Conservation (phyloP, 1,140 invertebrate species). For the Hyphantria cunea region DNA sequence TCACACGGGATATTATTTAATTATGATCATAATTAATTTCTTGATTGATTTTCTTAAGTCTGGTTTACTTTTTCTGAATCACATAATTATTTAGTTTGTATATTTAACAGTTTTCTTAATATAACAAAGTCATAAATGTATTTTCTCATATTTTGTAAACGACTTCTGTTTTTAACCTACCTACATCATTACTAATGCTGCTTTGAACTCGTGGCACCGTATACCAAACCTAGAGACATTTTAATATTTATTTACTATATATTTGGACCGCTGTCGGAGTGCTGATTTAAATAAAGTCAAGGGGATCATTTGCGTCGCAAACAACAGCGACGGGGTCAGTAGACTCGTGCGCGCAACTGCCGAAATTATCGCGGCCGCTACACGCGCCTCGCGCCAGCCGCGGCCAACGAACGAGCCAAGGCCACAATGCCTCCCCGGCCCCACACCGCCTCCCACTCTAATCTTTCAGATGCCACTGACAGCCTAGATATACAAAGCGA, state of each 20-base stretch:
- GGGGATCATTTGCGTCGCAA: conserved; percentile 75
- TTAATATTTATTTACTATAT: conserved; percentile 27
- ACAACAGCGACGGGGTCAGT: conserved; percentile 74
- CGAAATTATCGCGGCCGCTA: conserved; percentile 74
- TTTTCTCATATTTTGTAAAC: too few species aligned
- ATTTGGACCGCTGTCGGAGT: conserved; percentile 32
- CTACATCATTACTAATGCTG: not conserved
- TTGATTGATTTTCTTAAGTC: too few species aligned
- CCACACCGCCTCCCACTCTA: conserved; percentile 37
- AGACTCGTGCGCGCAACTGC: conserved; percentile 68
- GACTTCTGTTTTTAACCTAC: too few species aligned
- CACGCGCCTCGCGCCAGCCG: conserved; percentile 55
- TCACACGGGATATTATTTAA: too few species aligned
- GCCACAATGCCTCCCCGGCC: conserved; percentile 50
- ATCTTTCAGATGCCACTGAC: conserved; percentile 29
- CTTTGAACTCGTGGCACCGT: not conserved
- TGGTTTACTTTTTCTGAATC: too few species aligned
- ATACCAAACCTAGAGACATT: conserved; percentile 5
- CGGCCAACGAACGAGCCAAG: conserved; percentile 75
- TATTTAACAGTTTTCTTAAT: too few species aligned
- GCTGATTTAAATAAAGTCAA: conserved; percentile 77
- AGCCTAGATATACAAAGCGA: conserved; percentile 19
- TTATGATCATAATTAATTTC: too few species aligned
- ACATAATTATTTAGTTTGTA: too few species aligned
- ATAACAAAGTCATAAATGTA: too few species aligned